Base-by-base conservation (phyloP, 2,888 invertebrate genomes). In the Drosophila longiperda region DNA sequence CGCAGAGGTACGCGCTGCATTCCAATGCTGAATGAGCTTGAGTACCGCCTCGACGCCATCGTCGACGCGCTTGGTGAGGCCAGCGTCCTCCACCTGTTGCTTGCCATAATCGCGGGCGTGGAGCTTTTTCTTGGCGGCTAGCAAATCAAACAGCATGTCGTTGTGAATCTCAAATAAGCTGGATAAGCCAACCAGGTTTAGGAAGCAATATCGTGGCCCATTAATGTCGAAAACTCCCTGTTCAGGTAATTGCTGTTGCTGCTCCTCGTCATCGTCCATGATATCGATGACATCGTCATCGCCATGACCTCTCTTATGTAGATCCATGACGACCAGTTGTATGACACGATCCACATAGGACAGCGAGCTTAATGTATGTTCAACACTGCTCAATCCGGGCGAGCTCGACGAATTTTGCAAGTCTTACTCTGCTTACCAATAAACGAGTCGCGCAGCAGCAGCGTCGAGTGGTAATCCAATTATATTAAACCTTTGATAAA, bases 351-450 rank as follows among this genome's bases (percentile, higher is more conserved):
- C 99, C 6, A 99, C 99, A 93, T 99, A 99, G 78, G 99, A 95
- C 67, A 99, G 94, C 52, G 99, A 99, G 94, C 99, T 99, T 75
- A 99, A 94, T 66, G 99, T 98, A 94, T 99, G 99, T 92, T 99
- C 99, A 93, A 99, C 99, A 59, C 98, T 98, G 91, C 96, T 96
- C 94, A 99, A 95, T 63, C 99, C 98, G 33, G 99, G 99, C 75
- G 99, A 99, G 88, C 99, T 98, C 99, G 99, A 99, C 68, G 99
- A 93, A 99, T 99, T 99, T 99, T 99, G 94, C 99, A 99, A 26
- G 99, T 99, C 93, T 97, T 96, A 50, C 99, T 98, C 94, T 99
- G 99, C 93, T 98, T 98, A 12, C 99, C 99, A 91, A 99, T 99
- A 94, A 99, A 99, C 53, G 98, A 98, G 94, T 99, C 99, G 83